Conservation (phyloP, 2,888 invertebrate genomes). For the Oligia fasciuncula region DNA sequence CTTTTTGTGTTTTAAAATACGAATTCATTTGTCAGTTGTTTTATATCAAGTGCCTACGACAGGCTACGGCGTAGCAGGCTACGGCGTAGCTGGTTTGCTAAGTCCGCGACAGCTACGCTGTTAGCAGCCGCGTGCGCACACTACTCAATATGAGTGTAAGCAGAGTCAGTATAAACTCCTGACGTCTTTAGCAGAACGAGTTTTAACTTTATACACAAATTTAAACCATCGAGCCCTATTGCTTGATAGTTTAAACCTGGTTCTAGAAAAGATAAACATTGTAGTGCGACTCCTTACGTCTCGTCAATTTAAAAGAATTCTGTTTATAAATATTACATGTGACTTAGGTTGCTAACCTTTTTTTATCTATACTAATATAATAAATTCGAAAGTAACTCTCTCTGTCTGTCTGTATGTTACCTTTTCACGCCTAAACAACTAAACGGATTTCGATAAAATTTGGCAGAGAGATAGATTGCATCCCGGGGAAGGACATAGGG, state of each 20-base stretch:
- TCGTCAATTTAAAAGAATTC: too few species aligned
- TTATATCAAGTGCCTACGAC: not conserved
- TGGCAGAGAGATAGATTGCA: too few species aligned
- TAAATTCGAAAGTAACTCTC: too few species aligned
- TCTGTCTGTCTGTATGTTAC: too few species aligned
- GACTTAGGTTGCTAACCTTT: too few species aligned
- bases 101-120: not conserved
- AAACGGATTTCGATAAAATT: too few species aligned
- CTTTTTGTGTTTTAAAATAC: not conserved
- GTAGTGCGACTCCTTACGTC: not conserved
- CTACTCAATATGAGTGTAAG: not conserved
- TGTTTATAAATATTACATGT: too few species aligned
- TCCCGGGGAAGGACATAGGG: too few species aligned
- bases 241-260: not conserved
- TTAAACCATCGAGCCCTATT: not conserved
- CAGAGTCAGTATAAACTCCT: not conserved
- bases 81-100: not conserved
- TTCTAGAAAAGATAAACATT: not conserved
- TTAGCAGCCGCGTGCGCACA: not conserved
- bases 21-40: not conserved
- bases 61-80: not conserved
- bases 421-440: too few species aligned
- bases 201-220: not conserved
- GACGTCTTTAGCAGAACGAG: not conserved
- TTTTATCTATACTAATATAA: too few species aligned